Evolutionary conservation across 2,888 invertebrate genomes (phyloP), one percentile per base, ranked within the genome.

Genomic region (Perdita meconis): DNA sequence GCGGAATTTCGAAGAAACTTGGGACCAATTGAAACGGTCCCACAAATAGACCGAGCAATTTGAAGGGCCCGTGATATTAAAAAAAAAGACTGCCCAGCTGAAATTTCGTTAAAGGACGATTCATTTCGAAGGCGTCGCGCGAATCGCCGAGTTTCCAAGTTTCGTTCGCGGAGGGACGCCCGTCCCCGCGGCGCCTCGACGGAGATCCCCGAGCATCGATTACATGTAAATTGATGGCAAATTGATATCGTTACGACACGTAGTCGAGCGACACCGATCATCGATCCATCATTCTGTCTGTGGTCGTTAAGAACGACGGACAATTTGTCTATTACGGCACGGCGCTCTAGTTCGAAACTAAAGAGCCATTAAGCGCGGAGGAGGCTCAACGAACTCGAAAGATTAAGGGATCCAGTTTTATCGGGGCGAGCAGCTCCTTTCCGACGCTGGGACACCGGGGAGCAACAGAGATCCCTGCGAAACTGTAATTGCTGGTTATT

Each of bases 181-280:
- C 66, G 57, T 53, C 50, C 42, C 22, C 51, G 44, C 63, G 50
- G 38, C 65, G 51, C 53, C 53, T 70, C 30, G 36, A 13, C 30
- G 61, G 59, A 60, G 44, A 68, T 56, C 67, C 42, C 51, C 44
- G n/a, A 10, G 47, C 68, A 64, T 73, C 76, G 81, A 76, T 76
- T 75, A 19, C 76, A 70, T 47, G 69, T 22, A 80, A 81, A 80
- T 81, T 67, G 78, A 82, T 78, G 78, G 72, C 56, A 69, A 81
- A 81, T 81, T 67, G 75, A 69, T 76, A 75, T 78, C 75, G 66
- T 81, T 73, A 57, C 61, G 81, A 70, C 67, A 55, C 81, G 57
- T 50, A 50, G 59, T 61, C 66, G 44, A 78, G 34, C 63, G 65
- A 44, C 65, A 57, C 75, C 63, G 73, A 73, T 72, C 63, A 80